Conservation (phyloP, 2,113 vertebrate species). For the Bubalus kerabau region DNA sequence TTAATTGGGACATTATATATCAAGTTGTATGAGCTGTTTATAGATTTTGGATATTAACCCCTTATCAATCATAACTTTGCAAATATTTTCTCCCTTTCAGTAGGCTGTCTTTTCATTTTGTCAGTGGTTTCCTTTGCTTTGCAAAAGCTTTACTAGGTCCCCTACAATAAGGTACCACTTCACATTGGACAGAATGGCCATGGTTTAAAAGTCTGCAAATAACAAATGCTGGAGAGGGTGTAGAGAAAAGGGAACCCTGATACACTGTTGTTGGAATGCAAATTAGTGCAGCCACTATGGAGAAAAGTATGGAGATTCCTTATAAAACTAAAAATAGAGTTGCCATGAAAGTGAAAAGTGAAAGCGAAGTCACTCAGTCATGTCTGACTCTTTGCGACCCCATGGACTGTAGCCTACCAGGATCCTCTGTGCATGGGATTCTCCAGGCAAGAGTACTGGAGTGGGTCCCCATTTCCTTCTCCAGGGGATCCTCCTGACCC, state of each 20-base stretch:
- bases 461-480: neutral
- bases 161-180: neutral
- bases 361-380: neutral
- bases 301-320: neutral
- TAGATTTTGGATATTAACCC: neutral
- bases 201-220: neutral
- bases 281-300: neutral
- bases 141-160: neutral
- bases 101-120: neutral
- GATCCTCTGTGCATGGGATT: neutral
- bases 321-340: neutral
- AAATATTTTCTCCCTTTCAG: neutral
- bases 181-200: neutral
- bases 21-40: neutral
- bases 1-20: neutral
- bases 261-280: neutral
- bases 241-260: neutral
- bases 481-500: neutral
- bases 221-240: neutral
- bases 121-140: neutral
- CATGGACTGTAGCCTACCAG: neutral
- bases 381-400: accelerated
- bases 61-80: neutral
- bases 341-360: neutral
- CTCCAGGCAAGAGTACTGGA: neutral